Evolutionary conservation across 2,113 vertebrate species (phyloP).

Genomic region (Rafetus swinhoei): DNA sequence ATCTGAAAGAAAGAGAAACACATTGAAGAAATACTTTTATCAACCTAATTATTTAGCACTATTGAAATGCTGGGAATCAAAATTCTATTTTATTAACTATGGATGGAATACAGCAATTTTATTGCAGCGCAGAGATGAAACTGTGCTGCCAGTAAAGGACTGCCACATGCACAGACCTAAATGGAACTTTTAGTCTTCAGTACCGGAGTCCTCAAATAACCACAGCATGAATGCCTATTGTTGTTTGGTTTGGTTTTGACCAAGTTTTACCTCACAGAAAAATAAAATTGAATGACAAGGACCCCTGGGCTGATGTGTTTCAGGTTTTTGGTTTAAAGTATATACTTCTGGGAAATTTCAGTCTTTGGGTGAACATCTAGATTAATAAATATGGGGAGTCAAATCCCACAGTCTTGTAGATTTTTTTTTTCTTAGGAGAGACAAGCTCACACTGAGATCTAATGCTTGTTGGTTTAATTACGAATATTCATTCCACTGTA

Average conservation of each 20-base stretch:
- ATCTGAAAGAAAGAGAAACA: conserved; percentile 49
- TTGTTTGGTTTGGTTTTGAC: conserved; percentile 1
- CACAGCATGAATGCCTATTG: not conserved
- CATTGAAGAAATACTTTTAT: not conserved
- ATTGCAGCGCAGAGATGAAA: not conserved
- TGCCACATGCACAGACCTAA: not conserved
- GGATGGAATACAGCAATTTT: not conserved
- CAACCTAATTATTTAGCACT: not conserved
- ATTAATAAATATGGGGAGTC: not conserved
- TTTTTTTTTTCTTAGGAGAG: not conserved
- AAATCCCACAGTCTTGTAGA: not conserved
- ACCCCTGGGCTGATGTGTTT: not conserved
- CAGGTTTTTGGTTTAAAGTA: not conserved
- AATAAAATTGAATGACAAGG: not conserved
- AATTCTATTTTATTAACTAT: not conserved
- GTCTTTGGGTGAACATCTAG: not conserved
- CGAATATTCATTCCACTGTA: not conserved
- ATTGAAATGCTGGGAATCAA: conserved; percentile 15
- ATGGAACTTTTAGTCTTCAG: not conserved
- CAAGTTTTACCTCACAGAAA: not conserved
- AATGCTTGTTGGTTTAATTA: not conserved
- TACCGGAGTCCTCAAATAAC: not conserved
- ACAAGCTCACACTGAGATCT: not conserved
- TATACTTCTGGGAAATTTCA: not conserved
- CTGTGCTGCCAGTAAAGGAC: conserved; percentile 15